These are phyloP conservation scores for Toxotes chatareus DNA, from an alignment of 2,113 vertebrate genomes.

Conservation along the genomic window DNA sequence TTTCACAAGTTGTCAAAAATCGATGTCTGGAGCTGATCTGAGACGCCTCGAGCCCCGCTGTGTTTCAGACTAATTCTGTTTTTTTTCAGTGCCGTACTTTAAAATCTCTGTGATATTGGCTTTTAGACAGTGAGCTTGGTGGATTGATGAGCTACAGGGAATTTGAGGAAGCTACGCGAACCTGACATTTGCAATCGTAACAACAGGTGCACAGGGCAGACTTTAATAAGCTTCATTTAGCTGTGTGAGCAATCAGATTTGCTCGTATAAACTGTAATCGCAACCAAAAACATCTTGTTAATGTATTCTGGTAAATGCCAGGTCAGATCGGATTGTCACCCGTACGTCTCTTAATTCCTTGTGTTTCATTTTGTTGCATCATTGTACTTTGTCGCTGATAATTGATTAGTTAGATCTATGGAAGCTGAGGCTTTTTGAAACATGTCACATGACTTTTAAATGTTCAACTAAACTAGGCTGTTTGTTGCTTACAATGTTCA, in stretches of 20 bases:
- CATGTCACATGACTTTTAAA: too few species aligned
- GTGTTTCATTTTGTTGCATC: background rate
- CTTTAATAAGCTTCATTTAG: conserved; percentile 16
- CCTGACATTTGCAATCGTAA: conserved; percentile 44
- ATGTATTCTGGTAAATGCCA: conserved; percentile 36
- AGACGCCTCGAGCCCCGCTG: too few species aligned
- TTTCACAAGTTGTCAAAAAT: too few species aligned
- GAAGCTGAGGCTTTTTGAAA: too few species aligned
- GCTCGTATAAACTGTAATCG: background rate
- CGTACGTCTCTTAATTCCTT: background rate
- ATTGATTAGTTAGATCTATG: too few species aligned
- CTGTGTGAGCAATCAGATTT: background rate
- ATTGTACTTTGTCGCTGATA: too few species aligned
- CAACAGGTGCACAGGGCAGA: background rate
- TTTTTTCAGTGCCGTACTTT: background rate
- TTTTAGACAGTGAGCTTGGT: background rate
- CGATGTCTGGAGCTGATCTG: too few species aligned
- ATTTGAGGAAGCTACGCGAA: background rate
- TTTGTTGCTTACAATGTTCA: background rate
- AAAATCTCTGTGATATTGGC: background rate
- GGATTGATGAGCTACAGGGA: background rate
- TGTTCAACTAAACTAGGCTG: background rate
- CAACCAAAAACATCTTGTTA: conserved; percentile 9
- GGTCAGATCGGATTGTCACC: background rate
- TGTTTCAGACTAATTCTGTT: too few species aligned